Percentiles rank a stretch among this genome's conserved stretches.
These are phyloP conservation scores for Eueremaeus valkanovi DNA, from an alignment of 2,888 invertebrate species.

Conservation along the genomic window DNA sequence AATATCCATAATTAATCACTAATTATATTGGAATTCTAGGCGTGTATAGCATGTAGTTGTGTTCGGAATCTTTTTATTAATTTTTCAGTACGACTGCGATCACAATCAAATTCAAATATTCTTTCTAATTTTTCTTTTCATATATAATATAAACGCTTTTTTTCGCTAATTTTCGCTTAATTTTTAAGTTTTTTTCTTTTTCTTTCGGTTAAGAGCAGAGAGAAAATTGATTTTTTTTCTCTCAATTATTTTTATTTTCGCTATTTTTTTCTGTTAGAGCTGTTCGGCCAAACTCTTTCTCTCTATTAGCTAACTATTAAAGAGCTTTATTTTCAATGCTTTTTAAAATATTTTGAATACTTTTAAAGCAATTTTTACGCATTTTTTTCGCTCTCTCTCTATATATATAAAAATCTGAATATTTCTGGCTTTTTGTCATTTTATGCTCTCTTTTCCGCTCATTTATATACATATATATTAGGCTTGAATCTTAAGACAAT, in stretches of 20 bases:
- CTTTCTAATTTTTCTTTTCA: not conserved
- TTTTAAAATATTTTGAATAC: too few species aligned
- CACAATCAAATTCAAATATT: not conserved
- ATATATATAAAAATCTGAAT: too few species aligned
- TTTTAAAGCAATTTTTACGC: not conserved
- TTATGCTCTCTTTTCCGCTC: conserved; percentile 6
- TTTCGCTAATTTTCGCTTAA: not conserved
- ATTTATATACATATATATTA: too few species aligned
- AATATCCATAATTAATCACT: too few species aligned
- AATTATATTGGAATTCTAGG: too few species aligned
- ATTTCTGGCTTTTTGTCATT: conserved; percentile 5
- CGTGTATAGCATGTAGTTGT: too few species aligned
- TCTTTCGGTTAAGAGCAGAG: not conserved
- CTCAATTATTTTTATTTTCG: not conserved
- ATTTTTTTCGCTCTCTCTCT: not conserved
- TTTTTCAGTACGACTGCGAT: not conserved
- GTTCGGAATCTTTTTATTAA: not conserved
- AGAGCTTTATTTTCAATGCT: not conserved
- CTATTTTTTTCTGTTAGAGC: not conserved
- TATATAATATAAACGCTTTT: not conserved
- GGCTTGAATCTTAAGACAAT: too few species aligned
- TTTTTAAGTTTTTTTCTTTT: too few species aligned
- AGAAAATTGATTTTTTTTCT: not conserved
- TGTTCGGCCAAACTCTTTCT: not conserved
- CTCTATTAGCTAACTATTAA: too few species aligned